Conservation (phyloP, 2,888 invertebrate species). For the Pharmacophagus antenor region DNA sequence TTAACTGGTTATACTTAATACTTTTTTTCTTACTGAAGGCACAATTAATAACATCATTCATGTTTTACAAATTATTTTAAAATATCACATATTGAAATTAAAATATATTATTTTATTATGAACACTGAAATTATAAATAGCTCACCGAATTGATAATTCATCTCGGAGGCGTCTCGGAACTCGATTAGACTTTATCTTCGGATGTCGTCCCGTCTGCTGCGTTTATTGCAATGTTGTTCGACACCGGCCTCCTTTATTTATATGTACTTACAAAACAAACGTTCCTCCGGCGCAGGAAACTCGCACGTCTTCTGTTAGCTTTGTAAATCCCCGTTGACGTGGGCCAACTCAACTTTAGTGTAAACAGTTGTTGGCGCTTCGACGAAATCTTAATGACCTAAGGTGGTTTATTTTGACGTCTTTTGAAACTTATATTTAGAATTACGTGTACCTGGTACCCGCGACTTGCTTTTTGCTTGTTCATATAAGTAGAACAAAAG, state of each 20-base stretch:
- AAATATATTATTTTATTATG: neutral
- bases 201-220: neutral
- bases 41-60: too few relatives aligned
- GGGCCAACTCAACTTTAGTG: slow-evolving; percentile 5
- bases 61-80: too few relatives aligned
- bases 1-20: too few relatives aligned
- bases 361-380: slow-evolving; percentile 17
- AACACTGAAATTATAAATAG: slow-evolving; percentile 2
- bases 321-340: slow-evolving; percentile 30
- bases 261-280: slow-evolving; percentile 25
- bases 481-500: too few relatives aligned
- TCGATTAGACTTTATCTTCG: slow-evolving; percentile 3
- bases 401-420: slow-evolving; percentile 16
- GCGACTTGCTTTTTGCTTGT: too few relatives aligned
- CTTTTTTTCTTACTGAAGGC: too few relatives aligned
- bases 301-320: slow-evolving; percentile 16
- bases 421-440: neutral
- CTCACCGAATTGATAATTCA: slow-evolving; percentile 30
- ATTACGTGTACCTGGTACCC: neutral
- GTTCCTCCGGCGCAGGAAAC: slow-evolving; percentile 12
- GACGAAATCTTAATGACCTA: slow-evolving; percentile 18
- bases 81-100: too few relatives aligned
- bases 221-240: slow-evolving; percentile 12
- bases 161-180: slow-evolving; percentile 11
- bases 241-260: slow-evolving; percentile 12